phyloP scores from a whole-genome alignment of 2,888 invertebrate species.

The Andrena praecox region DNA sequence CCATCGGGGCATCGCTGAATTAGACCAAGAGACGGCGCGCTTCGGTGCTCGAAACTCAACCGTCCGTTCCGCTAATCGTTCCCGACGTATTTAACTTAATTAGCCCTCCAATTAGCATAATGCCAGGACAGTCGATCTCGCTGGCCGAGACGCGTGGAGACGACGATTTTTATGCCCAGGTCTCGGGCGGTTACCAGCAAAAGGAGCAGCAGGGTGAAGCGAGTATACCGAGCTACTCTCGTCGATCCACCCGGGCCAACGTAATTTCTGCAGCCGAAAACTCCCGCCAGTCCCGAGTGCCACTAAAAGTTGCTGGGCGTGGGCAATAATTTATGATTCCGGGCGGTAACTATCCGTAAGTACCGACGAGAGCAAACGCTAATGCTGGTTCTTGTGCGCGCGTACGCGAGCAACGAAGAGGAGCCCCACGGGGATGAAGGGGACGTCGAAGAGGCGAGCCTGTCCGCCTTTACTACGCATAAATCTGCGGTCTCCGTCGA shows the following conservation, averaged over 20 bases:
- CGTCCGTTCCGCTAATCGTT: conserved; percentile 24
- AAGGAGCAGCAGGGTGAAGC: background rate
- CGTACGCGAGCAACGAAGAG: conserved; percentile 22
- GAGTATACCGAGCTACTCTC: background rate
- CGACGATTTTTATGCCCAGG: conserved; percentile 34
- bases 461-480: conserved; percentile 80
- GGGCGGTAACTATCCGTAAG: conserved; percentile 82
- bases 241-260: conserved; percentile 20
- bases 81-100: conserved; percentile 35
- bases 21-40: background rate
- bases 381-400: conserved; percentile 74
- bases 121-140: conserved; percentile 9
- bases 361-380: conserved; percentile 77
- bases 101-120: conserved; percentile 33
- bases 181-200: background rate
- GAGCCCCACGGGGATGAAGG: conserved; percentile 41
- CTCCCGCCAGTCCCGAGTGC: conserved; percentile 66
- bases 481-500: conserved; percentile 79
- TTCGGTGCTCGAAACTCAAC: background rate
- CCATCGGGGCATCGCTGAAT: too few species aligned
- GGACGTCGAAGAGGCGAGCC: conserved; percentile 49
- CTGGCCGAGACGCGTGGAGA: conserved; percentile 9
- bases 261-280: conserved; percentile 55
- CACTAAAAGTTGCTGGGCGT: conserved; percentile 82
- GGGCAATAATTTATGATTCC: conserved; percentile 83